Base-by-base conservation (phyloP, 2,888 invertebrate species). In the Sisyra terminalis region DNA sequence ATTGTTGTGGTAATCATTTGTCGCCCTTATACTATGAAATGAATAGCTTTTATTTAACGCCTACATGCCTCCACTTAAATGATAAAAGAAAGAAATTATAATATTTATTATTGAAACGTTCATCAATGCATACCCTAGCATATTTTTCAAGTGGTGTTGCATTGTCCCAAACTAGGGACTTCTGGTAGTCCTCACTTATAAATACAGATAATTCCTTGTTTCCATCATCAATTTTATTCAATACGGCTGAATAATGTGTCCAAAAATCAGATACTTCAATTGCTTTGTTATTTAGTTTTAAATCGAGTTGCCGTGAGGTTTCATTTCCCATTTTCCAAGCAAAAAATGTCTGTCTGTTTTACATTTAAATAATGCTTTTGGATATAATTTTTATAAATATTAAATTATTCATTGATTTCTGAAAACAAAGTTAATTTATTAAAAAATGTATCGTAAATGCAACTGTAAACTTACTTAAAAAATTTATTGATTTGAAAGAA, bases 201-300 rank as follows among this genome's bases (percentile, higher is more conserved):
- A 86, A 85, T 35, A 86, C 73, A 9, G 85, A 82, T 8, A 86
- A 66, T 35, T 68, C 70, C 41, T 73, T 73, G 50, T 70, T 67
- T 53, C 70, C 65, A 50, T 66, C 67, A 47, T 71, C 73, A 46
- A 68, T 65, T 49, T 71, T 70, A 40, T 64, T 66, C 42, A 78
- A 66, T 43, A 61, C 71, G 3, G 80, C 80, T 15, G 60, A 66
- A 65, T 71, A 78, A 52, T 71, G 82, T 32, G 71, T 69, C 84
- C 84, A 86, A 58, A 80, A 83, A 57, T 86, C 84, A 29, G 82
- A 80, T 18, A 77, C 71, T 59, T 85, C 82, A 3, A 80, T 67
- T 7, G 81, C 73, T 55, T 79, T 82, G 55, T 82, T 78, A 49
- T 79, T 76, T 47, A 86, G 73, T 60, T 79, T 73, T 42, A 86